Base-by-base conservation (phyloP, 30 jellyfish, hydroid and myxozoan genomes). In the Catostylus mosaicus region DNA sequence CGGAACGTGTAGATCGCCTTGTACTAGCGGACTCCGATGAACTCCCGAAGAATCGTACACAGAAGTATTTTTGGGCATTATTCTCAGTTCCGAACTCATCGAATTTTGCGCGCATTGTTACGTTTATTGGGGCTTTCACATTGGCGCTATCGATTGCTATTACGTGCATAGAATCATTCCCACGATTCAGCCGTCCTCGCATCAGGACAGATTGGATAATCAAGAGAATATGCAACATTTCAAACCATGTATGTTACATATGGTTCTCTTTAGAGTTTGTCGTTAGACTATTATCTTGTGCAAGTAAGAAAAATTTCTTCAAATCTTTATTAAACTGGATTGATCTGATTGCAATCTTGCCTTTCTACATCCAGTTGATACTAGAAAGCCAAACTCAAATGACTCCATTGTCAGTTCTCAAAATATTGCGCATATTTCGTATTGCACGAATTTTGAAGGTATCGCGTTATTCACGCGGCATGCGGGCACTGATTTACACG, bases 401-500 rank as follows among this genome's bases (percentile, higher is more conserved):
- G 74, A 75, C 85, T 8, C 65, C 91, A 5, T 48, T 87, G 54
- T 57, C 96, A 5, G 51, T 78, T 14, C 63, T 87, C 22, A 54
- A 88, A 27, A 76, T 67, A 36, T 56, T 90, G n/a, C 62, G 95
- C 1, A 50, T 83, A 24, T 77, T 77, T 16, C 80, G 95, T 3
- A 84, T 90, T 3, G 89, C 86, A 18, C 66, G 97, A 33, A 47
- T 90, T 45, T 54, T 90, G 65, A 83, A 84, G 43, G 73, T 84
- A 24, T 62, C 95, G 32, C 85, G 97, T 12, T 82, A 76, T 65
- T 90, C 97, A 19, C 82, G 96, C 14, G 97, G 97, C 18, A 84
- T 90, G 87, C 95, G 96, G 6, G 95, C 97, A 0, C 66, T 90
- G 69, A 45, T 90, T 16, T 90, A 54, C 65, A 90, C 97, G 43